These are phyloP conservation scores for Drosophila punjabiensis DNA, from an alignment of 1,140 invertebrate genomes.

Conservation along the genomic window DNA sequence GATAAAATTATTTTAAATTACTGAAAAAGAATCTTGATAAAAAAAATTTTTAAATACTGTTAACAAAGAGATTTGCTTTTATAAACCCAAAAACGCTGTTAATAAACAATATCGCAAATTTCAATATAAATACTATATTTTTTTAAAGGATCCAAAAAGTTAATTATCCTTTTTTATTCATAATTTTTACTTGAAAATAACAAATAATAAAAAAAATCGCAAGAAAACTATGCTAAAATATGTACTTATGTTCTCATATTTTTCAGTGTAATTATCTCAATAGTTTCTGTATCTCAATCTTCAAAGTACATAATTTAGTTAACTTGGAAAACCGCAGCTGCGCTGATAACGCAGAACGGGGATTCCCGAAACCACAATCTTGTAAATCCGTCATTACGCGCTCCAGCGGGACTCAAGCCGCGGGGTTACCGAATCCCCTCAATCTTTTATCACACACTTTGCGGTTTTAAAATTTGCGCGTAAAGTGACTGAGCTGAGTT, in stretches of 20 bases:
- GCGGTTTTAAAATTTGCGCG: constrained; percentile 31
- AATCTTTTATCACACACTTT: constrained; percentile 14
- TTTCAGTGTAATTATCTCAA: background rate
- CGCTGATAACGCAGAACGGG: background rate
- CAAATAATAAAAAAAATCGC: too few relatives aligned
- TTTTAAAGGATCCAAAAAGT: too few relatives aligned
- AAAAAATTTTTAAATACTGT: too few relatives aligned
- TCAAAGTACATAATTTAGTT: background rate
- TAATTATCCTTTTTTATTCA: too few relatives aligned
- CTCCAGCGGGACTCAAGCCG: background rate
- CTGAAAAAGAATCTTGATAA: background rate
- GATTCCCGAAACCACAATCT: background rate
- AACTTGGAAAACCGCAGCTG: background rate
- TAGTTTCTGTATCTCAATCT: background rate
- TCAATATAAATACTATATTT: too few relatives aligned
- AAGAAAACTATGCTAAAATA: too few relatives aligned
- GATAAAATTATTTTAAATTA: background rate
- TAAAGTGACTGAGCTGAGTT: constrained; percentile 22
- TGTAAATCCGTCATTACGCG: background rate
- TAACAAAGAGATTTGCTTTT: too few relatives aligned
- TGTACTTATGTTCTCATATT: too few relatives aligned
- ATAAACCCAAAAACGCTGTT: too few relatives aligned
- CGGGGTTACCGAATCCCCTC: background rate
- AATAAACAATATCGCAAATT: too few relatives aligned
- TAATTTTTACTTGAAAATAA: too few relatives aligned